Percentiles rank a stretch among this genome's conserved stretches.
Evolutionary conservation across 2,113 vertebrate genomes (phyloP).

Genomic region (Strix uralensis): DNA sequence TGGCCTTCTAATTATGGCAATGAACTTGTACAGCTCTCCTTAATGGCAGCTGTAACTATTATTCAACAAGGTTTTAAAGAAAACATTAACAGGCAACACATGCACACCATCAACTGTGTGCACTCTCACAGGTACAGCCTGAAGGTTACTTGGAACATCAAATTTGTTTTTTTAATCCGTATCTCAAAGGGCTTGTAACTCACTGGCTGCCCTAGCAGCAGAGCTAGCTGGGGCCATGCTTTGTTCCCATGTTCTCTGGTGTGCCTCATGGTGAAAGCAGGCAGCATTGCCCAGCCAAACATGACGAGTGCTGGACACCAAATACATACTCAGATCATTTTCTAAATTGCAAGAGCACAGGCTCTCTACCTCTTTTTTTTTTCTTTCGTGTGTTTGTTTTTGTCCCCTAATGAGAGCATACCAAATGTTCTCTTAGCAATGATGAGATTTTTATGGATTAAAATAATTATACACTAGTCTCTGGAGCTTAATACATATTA

Average conservation of each 20-base stretch:
- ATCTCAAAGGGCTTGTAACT: not conserved
- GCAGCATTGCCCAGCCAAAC: not conserved
- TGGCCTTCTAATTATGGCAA: not conserved
- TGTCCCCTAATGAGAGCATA: not conserved
- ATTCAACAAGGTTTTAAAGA: not conserved
- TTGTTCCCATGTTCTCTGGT: not conserved
- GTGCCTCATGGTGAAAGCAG: not conserved
- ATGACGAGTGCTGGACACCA: not conserved
- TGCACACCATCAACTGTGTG: not conserved
- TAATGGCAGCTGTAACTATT: not conserved
- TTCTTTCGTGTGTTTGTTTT: not conserved
- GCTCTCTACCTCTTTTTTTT: accelerated
- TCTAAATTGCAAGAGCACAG: not conserved
- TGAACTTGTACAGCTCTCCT: not conserved
- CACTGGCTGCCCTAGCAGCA: not conserved
- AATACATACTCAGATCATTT: not conserved
- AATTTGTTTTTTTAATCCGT: not conserved
- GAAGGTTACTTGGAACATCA: conserved; percentile 13
- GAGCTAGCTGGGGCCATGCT: not conserved
- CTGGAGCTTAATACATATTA: not conserved
- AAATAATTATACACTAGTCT: not conserved
- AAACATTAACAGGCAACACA: conserved; percentile 3
- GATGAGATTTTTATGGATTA: not conserved
- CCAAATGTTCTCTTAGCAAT: not conserved
- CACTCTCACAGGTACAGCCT: not conserved